phyloP scores from a whole-genome alignment of 2,888 invertebrate species.

The Phragmatobia fuliginosa region DNA sequence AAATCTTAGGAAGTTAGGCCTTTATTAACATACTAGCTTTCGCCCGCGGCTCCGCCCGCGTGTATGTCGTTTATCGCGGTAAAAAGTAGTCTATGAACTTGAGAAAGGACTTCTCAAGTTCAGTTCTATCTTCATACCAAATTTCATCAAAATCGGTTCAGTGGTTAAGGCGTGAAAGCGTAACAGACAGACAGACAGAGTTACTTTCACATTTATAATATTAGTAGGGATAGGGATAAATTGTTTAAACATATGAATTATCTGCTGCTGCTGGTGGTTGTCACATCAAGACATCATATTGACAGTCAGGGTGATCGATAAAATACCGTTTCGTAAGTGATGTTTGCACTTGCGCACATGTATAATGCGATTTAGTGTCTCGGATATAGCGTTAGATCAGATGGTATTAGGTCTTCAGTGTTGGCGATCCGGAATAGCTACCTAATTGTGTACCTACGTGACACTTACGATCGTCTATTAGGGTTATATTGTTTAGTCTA shows the following conservation, averaged over 20 bases:
- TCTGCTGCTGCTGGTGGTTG: too few relatives aligned
- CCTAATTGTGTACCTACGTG: background rate
- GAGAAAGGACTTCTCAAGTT: too few relatives aligned
- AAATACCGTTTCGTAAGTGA: slow-evolving; percentile 29
- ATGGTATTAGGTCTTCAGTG: slow-evolving; percentile 56
- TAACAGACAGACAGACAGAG: too few relatives aligned
- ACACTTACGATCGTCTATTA: background rate
- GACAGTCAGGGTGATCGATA: slow-evolving; percentile 32
- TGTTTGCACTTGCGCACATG: slow-evolving; percentile 24
- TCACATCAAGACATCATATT: slow-evolving; percentile 4
- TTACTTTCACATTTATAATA: too few relatives aligned
- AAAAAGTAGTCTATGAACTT: too few relatives aligned
- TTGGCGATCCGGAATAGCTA: slow-evolving; percentile 3
- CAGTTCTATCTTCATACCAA: too few relatives aligned
- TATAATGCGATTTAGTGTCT: slow-evolving; percentile 52
- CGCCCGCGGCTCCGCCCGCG: too few relatives aligned
- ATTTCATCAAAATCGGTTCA: too few relatives aligned
- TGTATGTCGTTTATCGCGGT: too few relatives aligned
- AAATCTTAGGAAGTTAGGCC: background rate
- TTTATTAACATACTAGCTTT: background rate
- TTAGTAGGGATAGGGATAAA: too few relatives aligned
- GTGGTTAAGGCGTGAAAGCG: too few relatives aligned
- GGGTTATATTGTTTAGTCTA: background rate
- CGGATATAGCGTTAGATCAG: slow-evolving; percentile 54
- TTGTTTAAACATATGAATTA: background rate